A percentile compares a stretch with the other conserved stretches of the same genome.
Conservation (phyloP, 1,140 invertebrate genomes). For the Ceratoteleas bidentatus region DNA sequence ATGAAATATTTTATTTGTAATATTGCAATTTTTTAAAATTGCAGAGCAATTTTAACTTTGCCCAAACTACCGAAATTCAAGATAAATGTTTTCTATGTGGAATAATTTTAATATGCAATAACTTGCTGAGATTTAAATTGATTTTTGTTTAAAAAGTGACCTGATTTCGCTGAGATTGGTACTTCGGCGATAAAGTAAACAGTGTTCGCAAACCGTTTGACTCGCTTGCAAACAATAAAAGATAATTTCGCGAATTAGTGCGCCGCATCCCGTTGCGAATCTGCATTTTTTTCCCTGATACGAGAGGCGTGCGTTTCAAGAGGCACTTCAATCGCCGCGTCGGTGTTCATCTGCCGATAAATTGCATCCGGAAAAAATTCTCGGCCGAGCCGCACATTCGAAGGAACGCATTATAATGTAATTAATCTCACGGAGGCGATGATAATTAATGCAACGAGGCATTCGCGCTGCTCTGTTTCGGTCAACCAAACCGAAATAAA, state of each 20-base stretch:
- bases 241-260: constrained; percentile 40
- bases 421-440: constrained; percentile 63
- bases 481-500: constrained; percentile 56
- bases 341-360: constrained; percentile 64
- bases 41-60: too few species aligned
- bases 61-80: too few species aligned
- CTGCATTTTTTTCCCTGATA: constrained; percentile 61
- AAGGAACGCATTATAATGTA: constrained; percentile 62
- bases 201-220: constrained; percentile 1
- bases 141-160: too few species aligned
- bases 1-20: too few species aligned
- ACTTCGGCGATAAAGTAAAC: too few species aligned
- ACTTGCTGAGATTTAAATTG: too few species aligned
- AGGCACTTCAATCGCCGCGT: constrained; percentile 59
- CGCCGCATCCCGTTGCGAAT: constrained; percentile 49
- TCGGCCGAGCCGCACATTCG: constrained; percentile 44
- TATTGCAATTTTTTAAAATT: too few species aligned
- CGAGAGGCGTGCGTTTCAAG: constrained; percentile 45
- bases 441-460: constrained; percentile 65
- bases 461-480: constrained; percentile 50
- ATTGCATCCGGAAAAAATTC: constrained; percentile 67
- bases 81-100: too few species aligned
- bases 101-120: too few species aligned
- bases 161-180: too few species aligned
- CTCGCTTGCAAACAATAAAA: constrained; percentile 30